Conservation (phyloP, 1,140 invertebrate species). For the Atta colombica region DNA sequence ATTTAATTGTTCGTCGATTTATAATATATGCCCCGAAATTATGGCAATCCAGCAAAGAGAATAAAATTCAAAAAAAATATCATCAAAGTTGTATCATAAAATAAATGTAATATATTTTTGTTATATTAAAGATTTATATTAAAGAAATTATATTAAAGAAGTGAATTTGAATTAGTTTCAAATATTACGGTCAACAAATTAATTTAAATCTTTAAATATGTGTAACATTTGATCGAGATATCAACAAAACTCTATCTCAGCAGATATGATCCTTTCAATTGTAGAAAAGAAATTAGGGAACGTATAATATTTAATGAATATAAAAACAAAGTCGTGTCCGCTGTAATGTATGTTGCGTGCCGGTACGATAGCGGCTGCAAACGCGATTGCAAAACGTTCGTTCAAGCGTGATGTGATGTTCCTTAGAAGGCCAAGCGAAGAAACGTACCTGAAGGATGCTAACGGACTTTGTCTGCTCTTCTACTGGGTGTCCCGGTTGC, state of each 20-base stretch:
- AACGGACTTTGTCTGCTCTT: constrained; percentile 73
- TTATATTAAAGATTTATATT: constrained; percentile 17
- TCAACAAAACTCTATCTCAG: not conserved
- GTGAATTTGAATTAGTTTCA: not conserved
- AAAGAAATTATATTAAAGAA: constrained; percentile 18
- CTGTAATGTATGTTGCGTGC: constrained; percentile 30
- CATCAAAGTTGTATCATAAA: not conserved
- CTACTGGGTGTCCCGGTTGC: constrained; percentile 26
- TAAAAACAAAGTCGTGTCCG: not conserved
- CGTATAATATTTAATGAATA: constrained; percentile 2
- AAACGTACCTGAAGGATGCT: constrained; percentile 76
- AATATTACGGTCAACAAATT: not conserved
- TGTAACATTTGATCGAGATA: not conserved
- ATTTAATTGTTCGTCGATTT: not conserved
- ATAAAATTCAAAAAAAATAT: not conserved
- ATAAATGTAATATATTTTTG: not conserved
- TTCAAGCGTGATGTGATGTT: constrained; percentile 65
- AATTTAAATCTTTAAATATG: not conserved
- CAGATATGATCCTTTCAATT: not conserved
- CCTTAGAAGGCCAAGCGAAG: constrained; percentile 72
- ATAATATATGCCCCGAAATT: not conserved
- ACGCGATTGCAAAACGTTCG: constrained; percentile 70
- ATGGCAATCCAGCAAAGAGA: not conserved
- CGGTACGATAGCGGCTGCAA: constrained; percentile 41
- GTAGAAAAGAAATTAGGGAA: not conserved